Evolutionary conservation across 1,140 invertebrate species (phyloP).

Genomic region (Hirudo medicinalis): DNA sequence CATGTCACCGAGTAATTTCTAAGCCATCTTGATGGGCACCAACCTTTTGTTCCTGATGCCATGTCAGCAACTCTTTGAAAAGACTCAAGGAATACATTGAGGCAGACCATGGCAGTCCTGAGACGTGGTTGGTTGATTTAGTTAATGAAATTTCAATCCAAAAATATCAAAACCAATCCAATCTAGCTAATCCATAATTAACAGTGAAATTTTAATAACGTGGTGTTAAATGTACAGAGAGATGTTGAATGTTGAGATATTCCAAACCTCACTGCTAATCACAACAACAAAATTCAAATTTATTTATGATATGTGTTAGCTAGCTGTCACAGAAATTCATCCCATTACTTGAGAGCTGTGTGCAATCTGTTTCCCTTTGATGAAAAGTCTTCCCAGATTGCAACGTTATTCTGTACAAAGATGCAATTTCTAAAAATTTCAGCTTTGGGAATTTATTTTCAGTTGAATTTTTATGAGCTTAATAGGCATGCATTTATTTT

Average conservation of each 20-base stretch:
- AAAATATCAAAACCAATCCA: background rate
- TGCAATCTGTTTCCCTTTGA: constrained; percentile 82
- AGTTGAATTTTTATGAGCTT: background rate
- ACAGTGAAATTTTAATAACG: background rate
- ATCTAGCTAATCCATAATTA: background rate
- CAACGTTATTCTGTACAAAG: constrained; percentile 68
- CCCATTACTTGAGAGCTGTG: constrained; percentile 68
- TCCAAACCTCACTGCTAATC: too few species aligned
- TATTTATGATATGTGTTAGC: constrained; percentile 27
- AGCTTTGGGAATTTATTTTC: background rate
- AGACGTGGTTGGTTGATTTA: constrained; percentile 12
- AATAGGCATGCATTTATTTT: background rate
- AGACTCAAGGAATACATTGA: constrained; percentile 78
- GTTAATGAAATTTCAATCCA: background rate
- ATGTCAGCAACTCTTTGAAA: constrained; percentile 88
- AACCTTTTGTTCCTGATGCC: constrained; percentile 27
- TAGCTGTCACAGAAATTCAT: too few species aligned
- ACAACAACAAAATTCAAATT: background rate
- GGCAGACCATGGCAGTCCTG: constrained; percentile 73
- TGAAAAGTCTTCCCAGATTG: constrained; percentile 85
- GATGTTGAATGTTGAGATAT: too few species aligned
- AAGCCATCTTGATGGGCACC: too few species aligned
- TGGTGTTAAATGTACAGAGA: too few species aligned
- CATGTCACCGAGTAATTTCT: too few species aligned
- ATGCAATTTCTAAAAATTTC: constrained; percentile 1